These are phyloP conservation scores for Brachionus angularis DNA, from an alignment of 1,140 invertebrate genomes.

Conservation along the genomic window DNA sequence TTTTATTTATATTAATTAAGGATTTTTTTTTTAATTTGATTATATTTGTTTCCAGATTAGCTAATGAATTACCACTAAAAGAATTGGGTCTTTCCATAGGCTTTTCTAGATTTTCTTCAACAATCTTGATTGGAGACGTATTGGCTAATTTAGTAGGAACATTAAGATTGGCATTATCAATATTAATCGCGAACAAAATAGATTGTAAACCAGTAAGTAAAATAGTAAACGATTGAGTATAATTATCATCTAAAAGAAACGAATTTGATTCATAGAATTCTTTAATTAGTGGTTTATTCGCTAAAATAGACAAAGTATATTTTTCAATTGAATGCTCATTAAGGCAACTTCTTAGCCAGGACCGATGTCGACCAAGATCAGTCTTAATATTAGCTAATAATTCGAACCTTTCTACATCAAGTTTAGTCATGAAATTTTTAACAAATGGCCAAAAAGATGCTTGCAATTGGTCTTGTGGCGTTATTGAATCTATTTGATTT, in stretches of 20 bases:
- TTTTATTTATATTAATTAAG: conserved; percentile 51
- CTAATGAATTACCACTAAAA: conserved; percentile 48
- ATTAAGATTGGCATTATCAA: conserved; percentile 78
- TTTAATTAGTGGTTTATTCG: conserved; percentile 63
- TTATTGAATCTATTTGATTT: background rate
- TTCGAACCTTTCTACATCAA: conserved; percentile 77
- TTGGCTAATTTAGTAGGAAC: conserved; percentile 35
- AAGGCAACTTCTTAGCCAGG: conserved; percentile 76
- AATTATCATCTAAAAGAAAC: conserved; percentile 8
- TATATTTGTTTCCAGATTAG: too few relatives aligned
- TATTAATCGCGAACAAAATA: conserved; percentile 81
- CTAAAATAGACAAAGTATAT: conserved; percentile 71
- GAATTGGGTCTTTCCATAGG: conserved; percentile 13
- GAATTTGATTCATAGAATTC: conserved; percentile 5
- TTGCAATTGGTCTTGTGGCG: conserved; percentile 45
- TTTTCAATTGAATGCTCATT: conserved; percentile 83
- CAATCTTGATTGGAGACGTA: conserved; percentile 49
- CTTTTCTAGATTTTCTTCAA: conserved; percentile 46
- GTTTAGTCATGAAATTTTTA: conserved; percentile 69
- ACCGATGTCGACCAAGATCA: conserved; percentile 72
- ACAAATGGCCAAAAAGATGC: conserved; percentile 58
- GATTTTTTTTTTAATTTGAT: conserved; percentile 17
- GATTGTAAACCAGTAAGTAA: conserved; percentile 69
- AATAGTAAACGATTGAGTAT: background rate
- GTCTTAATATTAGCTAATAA: conserved; percentile 74